Base-by-base conservation (phyloP, 2,888 invertebrate species). In the Thymelicus sylvestris region DNA sequence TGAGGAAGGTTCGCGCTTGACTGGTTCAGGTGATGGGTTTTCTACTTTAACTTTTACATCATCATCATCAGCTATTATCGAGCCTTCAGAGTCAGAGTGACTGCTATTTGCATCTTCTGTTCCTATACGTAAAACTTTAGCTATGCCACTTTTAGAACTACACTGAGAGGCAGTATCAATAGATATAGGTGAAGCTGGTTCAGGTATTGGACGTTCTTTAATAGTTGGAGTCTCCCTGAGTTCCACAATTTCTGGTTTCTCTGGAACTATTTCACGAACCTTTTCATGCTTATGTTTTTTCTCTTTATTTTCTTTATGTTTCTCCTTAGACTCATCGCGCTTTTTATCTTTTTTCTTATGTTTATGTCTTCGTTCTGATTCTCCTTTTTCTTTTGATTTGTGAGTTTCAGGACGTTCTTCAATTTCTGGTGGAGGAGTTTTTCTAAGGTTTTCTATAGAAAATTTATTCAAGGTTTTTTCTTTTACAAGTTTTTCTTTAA, bases 311-410 rank as follows among this genome's bases (percentile, higher is more conserved):
- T 95, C 95, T 77, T 95, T 94, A 62, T 95, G 95, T 79, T 95
- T 95, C 62, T 95, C 95, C 78, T 95, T 95, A 19, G 92, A 91
- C 76, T 96, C 96, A 81, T 95, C 94, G 68, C 94, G 94, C 80
- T 95, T 96, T 79, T 96, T 96, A 75, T 95, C 95, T 83, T 95
- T 95, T 83, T 95, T 95, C 87, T 95, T 95, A 76, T 95, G 95
- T 81, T 95, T 95, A 76, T 95, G 95, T 78, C 94, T 94, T 74
- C 93, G 91, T 80, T 95, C 94, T 62, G 88, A 84, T 71, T 94
- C 92, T 69, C 91, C 89, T 79, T 95, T 95, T 24, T 94, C 95
- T 83, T 92, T 94, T 67, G 89, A 81, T 79, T 93, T 94, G 60
- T 88, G 88, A 75, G 77, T 86, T 75, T 90, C 90, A 68, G 80